Conservation (phyloP, 2,113 vertebrate species). For the Otocyon megalotis region DNA sequence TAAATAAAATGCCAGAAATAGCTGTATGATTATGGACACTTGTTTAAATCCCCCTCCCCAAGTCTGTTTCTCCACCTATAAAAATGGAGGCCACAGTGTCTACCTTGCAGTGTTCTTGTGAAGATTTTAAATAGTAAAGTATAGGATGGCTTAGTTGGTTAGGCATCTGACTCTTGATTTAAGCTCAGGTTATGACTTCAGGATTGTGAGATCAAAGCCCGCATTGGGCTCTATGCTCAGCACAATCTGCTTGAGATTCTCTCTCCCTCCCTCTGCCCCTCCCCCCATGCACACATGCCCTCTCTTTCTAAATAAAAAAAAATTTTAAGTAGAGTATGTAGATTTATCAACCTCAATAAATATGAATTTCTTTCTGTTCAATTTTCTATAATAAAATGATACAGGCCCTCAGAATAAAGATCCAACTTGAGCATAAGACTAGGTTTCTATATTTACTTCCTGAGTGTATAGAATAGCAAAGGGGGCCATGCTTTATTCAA, state of each 20-base stretch:
- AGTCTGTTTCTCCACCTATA: not conserved
- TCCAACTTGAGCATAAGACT: not conserved
- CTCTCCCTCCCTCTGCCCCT: not conserved
- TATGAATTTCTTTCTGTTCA: not conserved
- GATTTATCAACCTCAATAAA: not conserved
- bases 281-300: not conserved
- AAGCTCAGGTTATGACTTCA: not conserved
- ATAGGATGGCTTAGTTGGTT: not conserved
- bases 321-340: not conserved
- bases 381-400: slow-evolving; percentile 19
- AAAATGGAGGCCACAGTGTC: not conserved
- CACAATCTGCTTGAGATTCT: not conserved
- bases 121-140: not conserved
- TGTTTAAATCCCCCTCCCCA: not conserved
- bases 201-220: not conserved
- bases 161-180: not conserved
- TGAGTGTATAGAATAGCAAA: not conserved
- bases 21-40: not conserved
- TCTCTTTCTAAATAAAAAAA: not conserved
- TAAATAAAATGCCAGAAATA: not conserved
- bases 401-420: not conserved
- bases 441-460: not conserved
- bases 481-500: not conserved
- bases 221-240: not conserved
- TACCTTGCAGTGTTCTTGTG: not conserved